These are phyloP conservation scores for Petrolisthes cinctipes DNA, from an alignment of 2,888 invertebrate species.

Conservation along the genomic window DNA sequence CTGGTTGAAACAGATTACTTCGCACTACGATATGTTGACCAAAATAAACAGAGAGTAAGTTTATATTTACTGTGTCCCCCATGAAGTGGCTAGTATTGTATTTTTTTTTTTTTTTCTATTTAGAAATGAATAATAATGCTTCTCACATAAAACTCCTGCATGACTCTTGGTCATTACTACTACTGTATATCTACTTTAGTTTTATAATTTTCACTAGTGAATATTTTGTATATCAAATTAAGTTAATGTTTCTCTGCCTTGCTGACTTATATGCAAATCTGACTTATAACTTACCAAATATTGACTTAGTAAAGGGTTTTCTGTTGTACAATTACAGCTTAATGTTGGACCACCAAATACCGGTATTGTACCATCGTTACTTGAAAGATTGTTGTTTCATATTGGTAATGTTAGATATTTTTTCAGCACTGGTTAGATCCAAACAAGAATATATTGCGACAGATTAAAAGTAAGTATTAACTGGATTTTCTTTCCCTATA, in stretches of 20 bases:
- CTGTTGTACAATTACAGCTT: not conserved
- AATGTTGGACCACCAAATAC: not conserved
- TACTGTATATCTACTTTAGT: too few species aligned
- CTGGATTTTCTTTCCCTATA: not conserved
- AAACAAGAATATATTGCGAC: conserved; percentile 89
- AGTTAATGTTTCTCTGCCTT: too few species aligned
- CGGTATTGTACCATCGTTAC: not conserved
- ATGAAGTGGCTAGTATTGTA: too few species aligned
- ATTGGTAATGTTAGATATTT: conserved; percentile 32
- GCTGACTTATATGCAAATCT: not conserved
- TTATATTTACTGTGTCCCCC: not conserved
- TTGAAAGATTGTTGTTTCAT: too few species aligned
- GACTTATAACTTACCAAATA: not conserved
- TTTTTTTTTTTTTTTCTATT: too few species aligned
- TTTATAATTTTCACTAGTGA: too few species aligned
- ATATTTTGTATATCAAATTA: not conserved
- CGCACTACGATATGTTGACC: conserved; percentile 91
- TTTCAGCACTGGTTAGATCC: conserved; percentile 92
- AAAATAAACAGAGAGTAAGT: conserved; percentile 87
- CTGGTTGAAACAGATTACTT: conserved; percentile 94
- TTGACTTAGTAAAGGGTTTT: not conserved
- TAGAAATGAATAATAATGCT: too few species aligned
- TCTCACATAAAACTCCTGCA: not conserved
- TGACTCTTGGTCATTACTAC: too few species aligned
- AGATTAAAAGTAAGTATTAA: conserved; percentile 83